Percentiles rank a stretch among this genome's conserved stretches.
These are phyloP conservation scores for human (Homo sapiens) DNA, from an alignment of 2,113 vertebrate species.

Conservation along the genomic window GRCh38 chr2:211371001-211371500, in stretches of 20 bases:
- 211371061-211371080: background rate
- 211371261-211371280: background rate
- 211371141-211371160: background rate
- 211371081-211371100: background rate
- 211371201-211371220: background rate
- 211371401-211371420: background rate
- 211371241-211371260: background rate
- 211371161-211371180: background rate
- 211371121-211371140: rapidly evolving
- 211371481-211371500: background rate
- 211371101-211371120: background rate
- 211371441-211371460: background rate
- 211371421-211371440: background rate
- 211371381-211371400: background rate
- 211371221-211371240: background rate
- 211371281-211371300: background rate
- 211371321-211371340: background rate
- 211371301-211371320: background rate
- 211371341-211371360: background rate
- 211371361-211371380: background rate
- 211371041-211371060: background rate
- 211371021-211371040: background rate
- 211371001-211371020: background rate
- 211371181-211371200: background rate
- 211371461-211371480: background rate